Conservation (phyloP, 2,797 vertebrate species). For the Anomalospiza imberbis region DNA sequence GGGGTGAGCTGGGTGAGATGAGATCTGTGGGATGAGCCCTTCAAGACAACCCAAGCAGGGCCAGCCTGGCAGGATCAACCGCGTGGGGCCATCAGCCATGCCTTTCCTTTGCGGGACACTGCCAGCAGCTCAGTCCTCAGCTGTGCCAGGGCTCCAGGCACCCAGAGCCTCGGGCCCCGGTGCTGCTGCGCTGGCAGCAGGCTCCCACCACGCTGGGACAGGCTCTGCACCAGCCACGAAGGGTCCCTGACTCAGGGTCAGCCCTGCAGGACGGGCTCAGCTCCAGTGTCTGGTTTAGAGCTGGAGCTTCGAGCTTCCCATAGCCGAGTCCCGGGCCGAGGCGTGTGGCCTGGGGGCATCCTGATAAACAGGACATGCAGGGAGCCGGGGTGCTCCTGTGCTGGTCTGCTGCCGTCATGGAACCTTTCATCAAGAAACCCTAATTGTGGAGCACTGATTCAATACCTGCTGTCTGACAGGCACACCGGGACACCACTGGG, state of each 20-base stretch:
- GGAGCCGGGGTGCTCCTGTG: neutral
- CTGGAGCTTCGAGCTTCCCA: neutral
- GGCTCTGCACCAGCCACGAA: neutral
- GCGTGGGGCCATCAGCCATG: fast-evolving
- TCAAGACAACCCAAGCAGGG: neutral
- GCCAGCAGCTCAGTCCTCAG: neutral
- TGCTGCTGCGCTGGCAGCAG: neutral
- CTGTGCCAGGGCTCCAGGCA: fast-evolving
- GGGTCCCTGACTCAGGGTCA: fast-evolving
- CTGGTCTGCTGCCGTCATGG: neutral
- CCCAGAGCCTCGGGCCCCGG: fast-evolving
- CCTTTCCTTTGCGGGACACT: neutral
- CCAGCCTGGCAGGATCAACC: neutral
- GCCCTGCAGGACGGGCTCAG: fast-evolving
- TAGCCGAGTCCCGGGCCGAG: fast-evolving
- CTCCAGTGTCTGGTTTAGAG: neutral
- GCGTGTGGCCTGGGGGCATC: neutral
- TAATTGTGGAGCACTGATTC: neutral
- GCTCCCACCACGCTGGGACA: neutral
- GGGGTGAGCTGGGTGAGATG: neutral
- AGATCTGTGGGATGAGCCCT: neutral
- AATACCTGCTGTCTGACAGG: neutral
- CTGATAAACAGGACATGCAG: neutral
- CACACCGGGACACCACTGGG: fast-evolving
- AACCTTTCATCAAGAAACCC: neutral